phyloP scores from a whole-genome alignment of 2,888 invertebrate genomes.

The Agrochola circellaris region DNA sequence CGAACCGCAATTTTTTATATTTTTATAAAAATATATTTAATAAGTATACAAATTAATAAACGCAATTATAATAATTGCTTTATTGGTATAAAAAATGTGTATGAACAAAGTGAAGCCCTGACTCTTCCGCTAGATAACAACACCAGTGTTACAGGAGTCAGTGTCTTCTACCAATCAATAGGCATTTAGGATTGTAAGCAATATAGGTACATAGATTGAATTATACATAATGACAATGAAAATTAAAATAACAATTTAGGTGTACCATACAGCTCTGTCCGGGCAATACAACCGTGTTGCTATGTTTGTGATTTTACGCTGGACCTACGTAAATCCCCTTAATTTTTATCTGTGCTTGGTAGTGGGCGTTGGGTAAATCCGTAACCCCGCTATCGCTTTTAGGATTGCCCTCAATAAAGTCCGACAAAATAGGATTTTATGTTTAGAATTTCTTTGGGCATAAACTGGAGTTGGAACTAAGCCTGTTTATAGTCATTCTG shows the following conservation, averaged over 20 bases:
- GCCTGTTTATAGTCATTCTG: conserved; percentile 27
- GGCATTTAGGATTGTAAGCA: too few relatives aligned
- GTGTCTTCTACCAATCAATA: too few relatives aligned
- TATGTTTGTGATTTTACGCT: conserved; percentile 11
- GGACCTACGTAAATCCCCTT: conserved; percentile 34
- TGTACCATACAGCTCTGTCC: neutral
- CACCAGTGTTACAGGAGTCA: too few relatives aligned
- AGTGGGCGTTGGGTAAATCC: conserved; percentile 42
- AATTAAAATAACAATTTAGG: neutral
- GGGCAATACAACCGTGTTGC: neutral
- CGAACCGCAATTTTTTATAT: too few relatives aligned
- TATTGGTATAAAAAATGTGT: too few relatives aligned
- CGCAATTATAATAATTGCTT: too few relatives aligned
- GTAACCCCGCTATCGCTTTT: conserved; percentile 53
- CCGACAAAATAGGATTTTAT: conserved; percentile 49
- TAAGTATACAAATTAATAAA: too few relatives aligned
- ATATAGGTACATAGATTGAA: too few relatives aligned
- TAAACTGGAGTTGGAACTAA: conserved; percentile 38
- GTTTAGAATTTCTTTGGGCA: conserved; percentile 42
- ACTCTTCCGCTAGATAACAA: too few relatives aligned
- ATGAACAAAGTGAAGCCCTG: too few relatives aligned
- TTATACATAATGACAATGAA: too few relatives aligned
- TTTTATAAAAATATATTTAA: too few relatives aligned
- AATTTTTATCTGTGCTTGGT: conserved; percentile 43
- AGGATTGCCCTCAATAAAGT: conserved; percentile 50